Evolutionary conservation across 2,888 invertebrate genomes (phyloP), one percentile per base, ranked within the genome.

Genomic region (Cyclophora punctaria): DNA sequence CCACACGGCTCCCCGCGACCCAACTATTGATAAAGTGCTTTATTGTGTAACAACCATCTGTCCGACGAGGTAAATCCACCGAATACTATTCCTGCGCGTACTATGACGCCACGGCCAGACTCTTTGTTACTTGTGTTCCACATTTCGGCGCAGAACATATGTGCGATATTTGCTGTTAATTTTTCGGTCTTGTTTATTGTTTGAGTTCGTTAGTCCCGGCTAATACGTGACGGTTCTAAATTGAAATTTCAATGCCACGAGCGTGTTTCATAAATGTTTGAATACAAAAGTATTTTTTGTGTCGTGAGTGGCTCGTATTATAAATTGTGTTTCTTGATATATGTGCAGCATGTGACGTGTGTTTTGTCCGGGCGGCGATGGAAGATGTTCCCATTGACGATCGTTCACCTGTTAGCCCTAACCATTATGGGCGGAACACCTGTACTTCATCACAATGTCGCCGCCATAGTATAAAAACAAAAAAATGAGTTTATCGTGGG

Each of bases 41-140:
- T 75, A 73, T 78, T 78, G 75, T 80, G 71, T 67, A 60, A 63
- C 61, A 57, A 63, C 63, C 75, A 71, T 67, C 73, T 77, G 73
- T 67, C 66, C 56, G 54, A 49, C 49, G 60, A 77, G 78, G 78
- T 77, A 73, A 64, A 59, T 60, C 54, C 53, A 53, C 20, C 20
- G 2, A 20, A 20, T 20, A 20, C 20, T 20, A 20, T 20, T 20
- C 20, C 20, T 20, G 1, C 20, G 20, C 20, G 20, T 20, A 20
- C 20, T 20, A 20, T 20, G 20, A 20, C 20, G 20, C 20, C 20
- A 20, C 20, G 20, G 20, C 42, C 35, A 37, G 44, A 7, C 46
- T 56, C 58, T 61, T 59, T 59, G 57, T 59, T 55, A 45, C n/a
- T 47, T 47, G 45, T 40, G 53, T 49, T 51, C 51, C 49, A 48